Evolutionary conservation across 2,888 invertebrate genomes (phyloP).

Genomic region (Rotaria sp.): DNA sequence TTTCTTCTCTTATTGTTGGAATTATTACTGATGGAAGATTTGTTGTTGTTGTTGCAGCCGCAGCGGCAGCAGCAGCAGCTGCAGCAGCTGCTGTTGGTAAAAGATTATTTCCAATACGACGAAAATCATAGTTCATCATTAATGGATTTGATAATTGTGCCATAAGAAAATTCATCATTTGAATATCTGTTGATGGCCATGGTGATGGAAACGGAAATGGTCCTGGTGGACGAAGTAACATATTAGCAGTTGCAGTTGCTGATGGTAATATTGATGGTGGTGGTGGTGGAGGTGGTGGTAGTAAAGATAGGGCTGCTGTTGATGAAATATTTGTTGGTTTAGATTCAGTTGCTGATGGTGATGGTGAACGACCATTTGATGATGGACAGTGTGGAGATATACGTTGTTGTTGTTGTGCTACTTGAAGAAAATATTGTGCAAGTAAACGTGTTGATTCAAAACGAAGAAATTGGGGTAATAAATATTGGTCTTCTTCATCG

Average conservation of each 20-base stretch:
- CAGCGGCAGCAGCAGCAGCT: background rate
- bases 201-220: slow-evolving; percentile 10
- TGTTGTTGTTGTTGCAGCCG: background rate
- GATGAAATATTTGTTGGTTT: background rate
- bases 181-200: background rate
- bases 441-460: slow-evolving; percentile 14
- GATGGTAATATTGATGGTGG: background rate
- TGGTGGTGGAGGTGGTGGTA: no score
- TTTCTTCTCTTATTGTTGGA: background rate
- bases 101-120: slow-evolving; percentile 20
- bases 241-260: background rate
- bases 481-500: slow-evolving; percentile 30
- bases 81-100: background rate
- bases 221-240: slow-evolving; percentile 6
- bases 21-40: background rate
- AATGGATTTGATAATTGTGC: slow-evolving; percentile 13
- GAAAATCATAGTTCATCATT: slow-evolving; percentile 27
- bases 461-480: slow-evolving; percentile 21
- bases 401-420: slow-evolving; percentile 19
- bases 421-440: slow-evolving; percentile 24
- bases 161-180: slow-evolving; percentile 13
- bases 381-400: background rate
- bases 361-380: background rate
- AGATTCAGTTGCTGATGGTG: background rate
- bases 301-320: no score